Evolutionary conservation across 1,140 invertebrate genomes (phyloP), one percentile per base, ranked within the genome.

Genomic region (Pseudomyrmex sp.): DNA sequence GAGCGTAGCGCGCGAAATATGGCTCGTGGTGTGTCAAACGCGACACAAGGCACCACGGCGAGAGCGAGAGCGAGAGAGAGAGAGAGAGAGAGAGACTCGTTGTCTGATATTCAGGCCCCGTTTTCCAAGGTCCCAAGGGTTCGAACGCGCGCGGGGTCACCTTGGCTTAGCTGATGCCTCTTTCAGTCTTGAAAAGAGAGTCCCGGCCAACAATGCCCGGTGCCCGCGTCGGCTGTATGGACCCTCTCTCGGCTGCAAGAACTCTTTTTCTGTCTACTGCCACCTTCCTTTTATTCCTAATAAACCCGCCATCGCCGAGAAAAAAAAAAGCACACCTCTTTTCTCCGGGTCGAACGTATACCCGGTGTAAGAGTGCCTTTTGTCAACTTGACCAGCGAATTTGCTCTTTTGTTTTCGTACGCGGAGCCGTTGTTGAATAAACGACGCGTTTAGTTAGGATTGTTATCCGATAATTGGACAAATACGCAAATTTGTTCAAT

Each of bases 151-250:
- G 70, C 88, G 91, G 89, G 89, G 89, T 92, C 91, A 92, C 80
- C 85, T 85, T 77, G 87, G 85, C 35, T 87, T 88, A 90, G 84
- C 85, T 84, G 86, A 83, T 86, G 85, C 79, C 85, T 90, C 90
- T 90, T 91, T 91, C 75, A 91, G 85, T 48, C 52, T 76, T 91
- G 86, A 93, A 91, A 88, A 83, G 86, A 91, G 90, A 85, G 56
- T 66, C 83, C 84, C 75, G 77, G 77, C 84, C 89, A 90, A 93
- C 91, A 92, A 93, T 92, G 84, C 85, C 86, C 82, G 35, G 63
- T 73, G 74, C 74, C 72, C 87, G 80, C 84, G 72, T 74, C 69
- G 26, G 70, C 76, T 74, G 44, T 76, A 77, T 72, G 74, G 15
- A 50, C 58, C 35, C 35, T 59, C 68, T 76, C 79, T 82, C 54